Evolutionary conservation across 2,797 vertebrate species (phyloP).

Genomic region (Lepus townsendii): DNA sequence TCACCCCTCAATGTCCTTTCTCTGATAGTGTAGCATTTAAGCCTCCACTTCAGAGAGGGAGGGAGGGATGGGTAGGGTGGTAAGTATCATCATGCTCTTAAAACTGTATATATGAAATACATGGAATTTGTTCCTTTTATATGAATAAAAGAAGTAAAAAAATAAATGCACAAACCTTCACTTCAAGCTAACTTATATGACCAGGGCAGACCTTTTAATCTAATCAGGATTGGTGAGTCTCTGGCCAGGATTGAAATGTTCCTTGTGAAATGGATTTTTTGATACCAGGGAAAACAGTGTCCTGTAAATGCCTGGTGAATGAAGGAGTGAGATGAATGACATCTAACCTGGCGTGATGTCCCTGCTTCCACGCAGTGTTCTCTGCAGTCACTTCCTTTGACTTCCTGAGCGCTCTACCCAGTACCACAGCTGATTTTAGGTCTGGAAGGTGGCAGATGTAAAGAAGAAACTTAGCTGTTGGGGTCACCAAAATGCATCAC

Average conservation of each 20-base stretch:
- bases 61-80: too few species aligned
- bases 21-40: constrained; percentile 19
- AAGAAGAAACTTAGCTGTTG: background rate
- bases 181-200: background rate
- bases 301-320: background rate
- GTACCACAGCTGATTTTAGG: background rate
- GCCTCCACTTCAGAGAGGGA: background rate
- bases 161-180: background rate
- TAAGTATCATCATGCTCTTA: too few species aligned
- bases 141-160: too few species aligned
- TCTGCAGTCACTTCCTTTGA: background rate
- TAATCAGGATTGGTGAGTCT: background rate
- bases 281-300: background rate
- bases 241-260: background rate
- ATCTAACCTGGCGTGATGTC: background rate
- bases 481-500: background rate
- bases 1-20: constrained; percentile 7
- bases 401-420: background rate
- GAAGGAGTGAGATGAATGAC: background rate
- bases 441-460: background rate
- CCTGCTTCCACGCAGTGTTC: background rate
- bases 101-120: too few species aligned
- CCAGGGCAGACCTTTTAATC: background rate
- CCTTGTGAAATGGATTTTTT: constrained; percentile 33
- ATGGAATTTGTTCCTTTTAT: too few species aligned